These are phyloP conservation scores for Hypotaenidia okinawae DNA, from an alignment of 2,797 vertebrate species.

Conservation along the genomic window DNA sequence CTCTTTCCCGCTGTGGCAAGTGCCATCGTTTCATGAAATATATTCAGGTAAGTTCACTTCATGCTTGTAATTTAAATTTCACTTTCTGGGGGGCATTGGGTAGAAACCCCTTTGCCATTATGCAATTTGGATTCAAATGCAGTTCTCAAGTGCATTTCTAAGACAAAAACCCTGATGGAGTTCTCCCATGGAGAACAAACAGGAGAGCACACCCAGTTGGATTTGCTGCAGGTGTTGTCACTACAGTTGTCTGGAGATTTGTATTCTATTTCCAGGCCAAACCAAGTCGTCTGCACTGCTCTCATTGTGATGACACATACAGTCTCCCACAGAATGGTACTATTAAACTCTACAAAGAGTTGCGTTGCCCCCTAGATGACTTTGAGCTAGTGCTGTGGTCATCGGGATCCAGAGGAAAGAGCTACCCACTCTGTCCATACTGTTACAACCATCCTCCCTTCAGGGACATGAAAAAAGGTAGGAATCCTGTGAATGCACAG, in stretches of 20 bases:
- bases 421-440: slow-evolving; percentile 95
- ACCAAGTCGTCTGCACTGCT: slow-evolving; percentile 96
- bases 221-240: not conserved
- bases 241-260: not conserved
- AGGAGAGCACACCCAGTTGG: not conserved
- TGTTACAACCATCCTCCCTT: slow-evolving; percentile 96
- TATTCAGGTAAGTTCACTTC: slow-evolving; percentile 87
- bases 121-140: not conserved
- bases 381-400: slow-evolving; percentile 98
- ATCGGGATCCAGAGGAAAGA: slow-evolving; percentile 92
- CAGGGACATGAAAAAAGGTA: slow-evolving; percentile 99
- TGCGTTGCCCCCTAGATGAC: slow-evolving; percentile 94
- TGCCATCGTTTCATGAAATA: slow-evolving; percentile 99
- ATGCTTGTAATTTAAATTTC: not conserved
- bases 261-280: slow-evolving; percentile 83
- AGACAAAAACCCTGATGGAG: not conserved
- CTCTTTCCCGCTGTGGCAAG: slow-evolving; percentile 95
- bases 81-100: not conserved
- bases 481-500: not conserved
- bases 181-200: not conserved
- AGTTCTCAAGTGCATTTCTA: not conserved
- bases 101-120: not conserved
- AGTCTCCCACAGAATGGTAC: slow-evolving; percentile 95
- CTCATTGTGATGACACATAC: slow-evolving; percentile 98
- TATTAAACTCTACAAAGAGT: slow-evolving; percentile 97